Evolutionary conservation across 2,797 vertebrate species (phyloP).

Genomic region (Clamator glandarius): DNA sequence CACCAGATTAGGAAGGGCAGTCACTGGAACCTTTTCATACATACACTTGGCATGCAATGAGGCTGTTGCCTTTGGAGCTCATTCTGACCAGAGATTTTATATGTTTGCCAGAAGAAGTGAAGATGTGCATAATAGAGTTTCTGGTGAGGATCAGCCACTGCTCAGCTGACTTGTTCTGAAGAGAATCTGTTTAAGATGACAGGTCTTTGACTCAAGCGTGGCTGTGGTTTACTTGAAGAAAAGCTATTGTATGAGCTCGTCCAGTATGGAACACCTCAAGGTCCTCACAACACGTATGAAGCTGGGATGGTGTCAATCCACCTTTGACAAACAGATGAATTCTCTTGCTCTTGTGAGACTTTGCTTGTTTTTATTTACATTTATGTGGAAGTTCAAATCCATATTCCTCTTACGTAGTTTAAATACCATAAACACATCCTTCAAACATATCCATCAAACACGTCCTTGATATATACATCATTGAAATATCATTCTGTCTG

Average conservation of each 20-base stretch:
- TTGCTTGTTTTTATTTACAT: not conserved
- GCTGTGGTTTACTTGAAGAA: not conserved
- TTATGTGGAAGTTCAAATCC: not conserved
- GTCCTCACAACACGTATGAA: not conserved
- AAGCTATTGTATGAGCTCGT: not conserved
- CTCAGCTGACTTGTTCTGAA: not conserved
- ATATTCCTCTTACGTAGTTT: not conserved
- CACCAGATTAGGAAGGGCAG: not conserved
- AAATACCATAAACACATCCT: not conserved
- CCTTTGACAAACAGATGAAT: not conserved
- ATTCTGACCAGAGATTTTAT: not conserved
- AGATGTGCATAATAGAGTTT: not conserved
- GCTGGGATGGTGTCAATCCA: not conserved
- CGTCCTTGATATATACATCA: not conserved
- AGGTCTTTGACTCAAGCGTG: not conserved
- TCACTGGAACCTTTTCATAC: not conserved
- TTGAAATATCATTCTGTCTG: not conserved
- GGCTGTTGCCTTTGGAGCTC: not conserved
- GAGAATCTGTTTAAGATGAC: not conserved
- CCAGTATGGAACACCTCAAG: not conserved
- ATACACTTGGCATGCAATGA: not conserved
- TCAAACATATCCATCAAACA: not conserved
- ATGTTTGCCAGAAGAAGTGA: slow-evolving; percentile 5
- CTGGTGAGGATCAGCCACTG: not conserved
- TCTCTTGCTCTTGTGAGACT: not conserved